phyloP scores from a whole-genome alignment of 2,113 vertebrate species.

The Nothobranchius kuhntae region DNA sequence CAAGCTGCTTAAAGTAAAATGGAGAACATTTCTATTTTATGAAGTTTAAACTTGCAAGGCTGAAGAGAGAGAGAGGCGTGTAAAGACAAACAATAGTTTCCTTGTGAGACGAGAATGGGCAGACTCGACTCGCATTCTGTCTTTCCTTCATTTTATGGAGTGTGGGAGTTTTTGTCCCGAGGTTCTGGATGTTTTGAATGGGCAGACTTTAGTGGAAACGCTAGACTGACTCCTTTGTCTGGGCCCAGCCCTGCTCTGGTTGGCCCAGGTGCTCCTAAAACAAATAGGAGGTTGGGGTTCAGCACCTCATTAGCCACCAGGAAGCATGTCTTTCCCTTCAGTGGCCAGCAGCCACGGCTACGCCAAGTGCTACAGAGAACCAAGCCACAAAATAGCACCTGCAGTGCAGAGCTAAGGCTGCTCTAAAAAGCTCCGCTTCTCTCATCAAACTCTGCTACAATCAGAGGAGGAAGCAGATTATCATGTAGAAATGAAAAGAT shows the following conservation, averaged over 20 bases:
- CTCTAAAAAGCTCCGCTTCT: constrained; percentile 17
- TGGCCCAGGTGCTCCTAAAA: constrained; percentile 65
- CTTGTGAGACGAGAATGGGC: constrained; percentile 67
- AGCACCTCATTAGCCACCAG: constrained; percentile 63
- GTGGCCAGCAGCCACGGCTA: constrained; percentile 32
- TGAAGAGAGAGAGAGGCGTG: constrained; percentile 43
- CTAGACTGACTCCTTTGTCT: constrained; percentile 63
- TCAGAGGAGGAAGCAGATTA: background rate
- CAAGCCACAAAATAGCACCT: constrained; percentile 54
- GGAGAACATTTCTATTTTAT: constrained; percentile 23
- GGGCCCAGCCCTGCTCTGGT: constrained; percentile 44
- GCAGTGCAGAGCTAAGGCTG: constrained; percentile 30
- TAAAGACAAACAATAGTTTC: constrained; percentile 68
- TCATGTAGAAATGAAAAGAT: constrained; percentile 30
- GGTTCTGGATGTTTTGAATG: constrained; percentile 65
- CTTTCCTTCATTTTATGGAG: constrained; percentile 71
- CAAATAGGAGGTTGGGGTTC: constrained; percentile 59
- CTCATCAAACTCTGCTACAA: constrained; percentile 19
- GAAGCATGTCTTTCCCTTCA: constrained; percentile 48
- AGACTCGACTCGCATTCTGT: constrained; percentile 49
- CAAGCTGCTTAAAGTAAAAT: constrained; percentile 3
- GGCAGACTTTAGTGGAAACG: constrained; percentile 51
- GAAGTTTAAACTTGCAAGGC: constrained; percentile 45
- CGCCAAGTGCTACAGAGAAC: constrained; percentile 23
- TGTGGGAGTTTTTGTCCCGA: constrained; percentile 69